phyloP scores from a whole-genome alignment of 2,888 invertebrate genomes.

The Trichacis sp. region DNA sequence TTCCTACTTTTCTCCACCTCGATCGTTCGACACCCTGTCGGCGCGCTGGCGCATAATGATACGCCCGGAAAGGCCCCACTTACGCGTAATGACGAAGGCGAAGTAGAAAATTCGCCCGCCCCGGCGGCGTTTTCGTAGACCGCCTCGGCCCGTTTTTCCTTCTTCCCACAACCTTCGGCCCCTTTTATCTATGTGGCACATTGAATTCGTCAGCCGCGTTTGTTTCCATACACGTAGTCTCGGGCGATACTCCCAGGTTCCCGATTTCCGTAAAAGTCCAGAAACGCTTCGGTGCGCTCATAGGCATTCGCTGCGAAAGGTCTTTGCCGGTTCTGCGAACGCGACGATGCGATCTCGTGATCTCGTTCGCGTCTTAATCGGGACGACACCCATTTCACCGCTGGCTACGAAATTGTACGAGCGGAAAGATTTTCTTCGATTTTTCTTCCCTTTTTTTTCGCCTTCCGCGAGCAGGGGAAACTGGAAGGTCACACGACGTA shows the following conservation, averaged over 20 bases:
- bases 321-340: conserved; percentile 52
- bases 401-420: background rate
- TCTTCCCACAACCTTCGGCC: background rate
- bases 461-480: background rate
- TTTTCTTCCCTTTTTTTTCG: too few species aligned
- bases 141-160: background rate
- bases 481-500: conserved; percentile 1
- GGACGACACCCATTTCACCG: conserved; percentile 8
- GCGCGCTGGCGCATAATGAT: conserved; percentile 21
- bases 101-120: background rate
- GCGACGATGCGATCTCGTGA: conserved; percentile 9
- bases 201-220: conserved; percentile 2
- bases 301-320: conserved; percentile 45
- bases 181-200: background rate
- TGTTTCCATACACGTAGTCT: conserved; percentile 6
- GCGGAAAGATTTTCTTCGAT: background rate
- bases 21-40: conserved; percentile 40
- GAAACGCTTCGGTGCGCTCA: conserved; percentile 45
- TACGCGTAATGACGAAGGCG: background rate
- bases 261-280: conserved; percentile 62
- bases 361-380: conserved; percentile 53
- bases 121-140: background rate
- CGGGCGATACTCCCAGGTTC: conserved; percentile 51
- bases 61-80: conserved; percentile 1
- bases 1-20: conserved; percentile 41